A percentile compares a stretch with the other conserved stretches of the same genome.
These are phyloP conservation scores for Mus minutoides DNA, from an alignment of 2,797 vertebrate genomes.

Conservation along the genomic window DNA sequence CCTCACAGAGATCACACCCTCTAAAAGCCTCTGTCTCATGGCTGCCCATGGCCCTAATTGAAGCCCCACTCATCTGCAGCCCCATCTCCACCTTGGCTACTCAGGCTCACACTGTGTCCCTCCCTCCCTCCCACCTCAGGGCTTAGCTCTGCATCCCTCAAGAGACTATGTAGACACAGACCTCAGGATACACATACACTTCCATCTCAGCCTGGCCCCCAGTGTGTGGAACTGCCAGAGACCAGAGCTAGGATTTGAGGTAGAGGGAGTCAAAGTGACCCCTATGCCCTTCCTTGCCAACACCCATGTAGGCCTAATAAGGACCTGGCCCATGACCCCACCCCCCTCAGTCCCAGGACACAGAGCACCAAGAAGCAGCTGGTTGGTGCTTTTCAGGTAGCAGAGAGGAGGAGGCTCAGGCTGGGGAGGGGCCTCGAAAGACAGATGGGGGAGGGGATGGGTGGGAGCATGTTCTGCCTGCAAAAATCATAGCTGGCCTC, in stretches of 20 bases:
- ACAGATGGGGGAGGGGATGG: neutral
- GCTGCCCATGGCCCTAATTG: neutral
- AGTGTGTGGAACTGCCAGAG: neutral
- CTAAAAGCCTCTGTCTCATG: neutral
- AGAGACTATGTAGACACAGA: neutral
- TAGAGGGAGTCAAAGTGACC: slow-evolving; percentile 70
- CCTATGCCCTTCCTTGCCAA: neutral
- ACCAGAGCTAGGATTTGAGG: neutral
- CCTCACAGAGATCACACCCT: neutral
- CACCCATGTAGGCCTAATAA: neutral
- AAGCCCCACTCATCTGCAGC: rapidly evolving
- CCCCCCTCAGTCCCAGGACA: neutral
- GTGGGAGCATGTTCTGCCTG: neutral
- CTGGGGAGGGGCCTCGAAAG: neutral
- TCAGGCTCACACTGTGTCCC: neutral
- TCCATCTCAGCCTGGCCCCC: neutral
- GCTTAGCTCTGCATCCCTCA: neutral
- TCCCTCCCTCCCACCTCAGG: neutral
- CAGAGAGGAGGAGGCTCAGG: neutral
- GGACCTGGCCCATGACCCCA: neutral
- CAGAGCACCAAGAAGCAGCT: neutral
- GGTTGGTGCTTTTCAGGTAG: neutral
- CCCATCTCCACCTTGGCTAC: rapidly evolving
- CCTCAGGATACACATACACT: neutral
- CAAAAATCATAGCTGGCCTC: slow-evolving; percentile 18